Evolutionary conservation across 2,797 vertebrate genomes (phyloP).

Genomic region (Naso thynnoides): DNA sequence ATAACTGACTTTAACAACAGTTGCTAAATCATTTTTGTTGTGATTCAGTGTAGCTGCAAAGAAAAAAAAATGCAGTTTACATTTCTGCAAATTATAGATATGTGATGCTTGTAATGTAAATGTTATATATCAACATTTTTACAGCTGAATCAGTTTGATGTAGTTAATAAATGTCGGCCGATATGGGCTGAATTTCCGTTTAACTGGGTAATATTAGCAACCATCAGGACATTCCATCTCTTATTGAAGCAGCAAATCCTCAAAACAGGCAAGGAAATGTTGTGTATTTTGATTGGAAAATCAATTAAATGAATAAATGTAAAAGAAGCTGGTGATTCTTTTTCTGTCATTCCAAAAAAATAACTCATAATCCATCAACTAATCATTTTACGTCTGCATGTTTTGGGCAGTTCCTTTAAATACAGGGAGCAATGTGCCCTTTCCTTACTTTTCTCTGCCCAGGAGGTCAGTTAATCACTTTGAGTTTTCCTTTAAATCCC

Average conservation of each 20-base stretch:
- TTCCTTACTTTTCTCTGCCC: background rate
- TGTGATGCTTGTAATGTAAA: too few relatives aligned
- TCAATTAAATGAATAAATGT: background rate
- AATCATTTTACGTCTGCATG: background rate
- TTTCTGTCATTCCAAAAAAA: constrained; percentile 20
- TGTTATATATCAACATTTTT: too few relatives aligned
- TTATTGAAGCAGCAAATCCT: background rate
- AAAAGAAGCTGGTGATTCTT: background rate
- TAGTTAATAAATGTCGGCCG: too few relatives aligned
- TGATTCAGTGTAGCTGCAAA: too few relatives aligned
- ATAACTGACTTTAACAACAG: too few relatives aligned
- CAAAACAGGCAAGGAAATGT: background rate
- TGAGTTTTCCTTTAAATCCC: constrained; percentile 66
- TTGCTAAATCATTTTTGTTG: too few relatives aligned
- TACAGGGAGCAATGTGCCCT: background rate
- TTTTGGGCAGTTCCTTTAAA: constrained; percentile 20
- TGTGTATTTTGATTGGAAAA: background rate
- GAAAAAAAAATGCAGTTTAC: too few relatives aligned
- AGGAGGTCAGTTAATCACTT: constrained; percentile 67
- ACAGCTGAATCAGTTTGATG: too few relatives aligned
- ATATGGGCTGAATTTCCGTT: too few relatives aligned
- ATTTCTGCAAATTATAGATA: too few relatives aligned
- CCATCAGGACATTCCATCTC: background rate
- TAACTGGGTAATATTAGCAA: too few relatives aligned
- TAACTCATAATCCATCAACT: background rate